Evolutionary conservation across 2,888 invertebrate species (phyloP).

Genomic region (Chrysomela aeneicollis): DNA sequence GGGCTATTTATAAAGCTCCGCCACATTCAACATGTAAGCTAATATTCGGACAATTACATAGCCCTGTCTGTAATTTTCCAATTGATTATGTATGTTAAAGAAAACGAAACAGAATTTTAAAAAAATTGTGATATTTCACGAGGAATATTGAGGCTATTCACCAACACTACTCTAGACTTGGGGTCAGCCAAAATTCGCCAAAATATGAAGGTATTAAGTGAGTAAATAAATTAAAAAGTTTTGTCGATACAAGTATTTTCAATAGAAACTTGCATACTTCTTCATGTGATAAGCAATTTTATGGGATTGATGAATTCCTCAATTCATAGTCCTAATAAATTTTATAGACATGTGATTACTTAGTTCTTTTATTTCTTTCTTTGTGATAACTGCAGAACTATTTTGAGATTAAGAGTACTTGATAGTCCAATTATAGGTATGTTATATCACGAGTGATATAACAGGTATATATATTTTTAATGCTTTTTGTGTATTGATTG

Average conservation of each 20-base stretch:
- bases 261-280: constrained; percentile 10
- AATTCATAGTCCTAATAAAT: not conserved
- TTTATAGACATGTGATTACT: too few relatives aligned
- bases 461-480: too few relatives aligned
- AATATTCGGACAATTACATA: constrained; percentile 6
- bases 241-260: constrained; percentile 10
- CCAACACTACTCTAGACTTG: constrained; percentile 9
- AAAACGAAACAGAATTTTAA: constrained; percentile 7
- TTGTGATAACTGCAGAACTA: too few relatives aligned
- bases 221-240: constrained; percentile 3
- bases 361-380: too few relatives aligned
- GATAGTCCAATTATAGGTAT: too few relatives aligned
- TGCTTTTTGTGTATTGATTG: too few relatives aligned
- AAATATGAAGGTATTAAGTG: constrained; percentile 8
- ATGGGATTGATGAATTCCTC: constrained; percentile 12
- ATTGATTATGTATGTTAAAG: not conserved
- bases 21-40: constrained; percentile 9
- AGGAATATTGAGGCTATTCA: not conserved
- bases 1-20: constrained; percentile 6
- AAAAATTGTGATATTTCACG: constrained; percentile 7
- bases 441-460: too few relatives aligned
- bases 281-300: constrained; percentile 5
- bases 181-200: constrained; percentile 11
- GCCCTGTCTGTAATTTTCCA: constrained; percentile 15
- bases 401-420: too few relatives aligned